phyloP scores from a whole-genome alignment of 2,888 invertebrate genomes.

The Shargacucullia verbasci region DNA sequence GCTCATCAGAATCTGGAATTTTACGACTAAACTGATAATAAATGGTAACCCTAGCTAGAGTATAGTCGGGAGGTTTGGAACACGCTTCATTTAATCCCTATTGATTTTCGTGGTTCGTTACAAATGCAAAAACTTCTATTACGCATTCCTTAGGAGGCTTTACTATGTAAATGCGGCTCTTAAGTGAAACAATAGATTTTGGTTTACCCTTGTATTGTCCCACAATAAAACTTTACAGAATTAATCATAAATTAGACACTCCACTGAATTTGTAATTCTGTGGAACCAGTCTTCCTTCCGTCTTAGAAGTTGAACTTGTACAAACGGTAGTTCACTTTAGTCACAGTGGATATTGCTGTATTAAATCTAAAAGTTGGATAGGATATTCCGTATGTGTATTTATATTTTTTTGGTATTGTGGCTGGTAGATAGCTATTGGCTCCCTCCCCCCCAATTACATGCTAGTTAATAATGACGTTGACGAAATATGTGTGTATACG shows the following conservation, averaged over 20 bases:
- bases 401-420: too few species aligned
- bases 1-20: constrained; percentile 18
- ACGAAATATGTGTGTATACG: too few species aligned
- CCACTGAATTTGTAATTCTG: constrained; percentile 46
- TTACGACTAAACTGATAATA: constrained; percentile 24
- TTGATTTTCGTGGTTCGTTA: constrained; percentile 81
- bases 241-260: constrained; percentile 61
- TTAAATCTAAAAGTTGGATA: background rate
- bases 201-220: constrained; percentile 57
- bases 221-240: constrained; percentile 58
- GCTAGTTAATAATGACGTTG: too few species aligned
- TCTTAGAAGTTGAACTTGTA: constrained; percentile 46
- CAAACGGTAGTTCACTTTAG: constrained; percentile 27
- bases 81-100: constrained; percentile 75
- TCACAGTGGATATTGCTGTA: constrained; percentile 40
- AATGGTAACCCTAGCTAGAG: constrained; percentile 30
- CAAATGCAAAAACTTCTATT: constrained; percentile 83
- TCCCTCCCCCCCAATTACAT: too few species aligned
- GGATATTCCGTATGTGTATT: too few species aligned
- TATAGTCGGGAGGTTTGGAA: constrained; percentile 40
- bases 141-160: constrained; percentile 76
- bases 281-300: constrained; percentile 50
- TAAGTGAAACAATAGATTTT: constrained; percentile 82
- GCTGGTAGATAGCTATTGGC: too few species aligned
- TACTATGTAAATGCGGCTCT: constrained; percentile 80